These are phyloP conservation scores for Argyresthia albistria DNA, from an alignment of 2,888 invertebrate genomes.

Conservation along the genomic window DNA sequence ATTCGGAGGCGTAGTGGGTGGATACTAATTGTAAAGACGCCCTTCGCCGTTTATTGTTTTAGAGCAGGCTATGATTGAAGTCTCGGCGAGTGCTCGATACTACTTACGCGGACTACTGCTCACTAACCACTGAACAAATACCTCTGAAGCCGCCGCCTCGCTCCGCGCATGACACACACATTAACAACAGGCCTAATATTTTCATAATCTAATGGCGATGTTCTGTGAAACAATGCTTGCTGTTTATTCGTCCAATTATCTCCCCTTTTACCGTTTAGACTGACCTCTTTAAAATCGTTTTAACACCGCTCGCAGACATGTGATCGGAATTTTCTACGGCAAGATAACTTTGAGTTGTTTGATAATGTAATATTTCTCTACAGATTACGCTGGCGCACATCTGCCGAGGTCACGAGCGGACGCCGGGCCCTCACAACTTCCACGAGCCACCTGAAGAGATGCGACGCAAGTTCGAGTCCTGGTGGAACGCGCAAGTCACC, in stretches of 20 bases:
- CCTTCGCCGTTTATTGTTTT: conserved; percentile 69
- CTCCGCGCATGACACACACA: conserved; percentile 65
- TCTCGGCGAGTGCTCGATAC: conserved; percentile 40
- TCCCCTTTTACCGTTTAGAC: conserved; percentile 64
- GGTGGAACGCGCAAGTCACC: conserved; percentile 87
- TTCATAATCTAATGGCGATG: conserved; percentile 73
- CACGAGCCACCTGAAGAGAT: conserved; percentile 87
- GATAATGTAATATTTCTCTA: conserved; percentile 28
- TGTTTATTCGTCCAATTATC: conserved; percentile 64
- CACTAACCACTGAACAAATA: conserved; percentile 61
- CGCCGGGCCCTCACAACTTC: conserved; percentile 74
- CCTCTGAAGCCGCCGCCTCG: conserved; percentile 21
- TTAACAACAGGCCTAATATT: conserved; percentile 70
- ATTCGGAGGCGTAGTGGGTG: conserved; percentile 57
- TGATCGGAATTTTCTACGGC: neutral
- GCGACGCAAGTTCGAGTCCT: conserved; percentile 90
- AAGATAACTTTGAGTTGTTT: neutral
- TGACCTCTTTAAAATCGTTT: conserved; percentile 67
- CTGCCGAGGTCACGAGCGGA: conserved; percentile 82
- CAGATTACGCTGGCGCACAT: conserved; percentile 87
- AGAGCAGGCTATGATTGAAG: conserved; percentile 70
- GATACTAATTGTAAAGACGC: conserved; percentile 66
- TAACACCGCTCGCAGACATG: conserved; percentile 32
- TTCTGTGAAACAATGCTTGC: conserved; percentile 66
- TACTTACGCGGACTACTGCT: conserved; percentile 20